Evolutionary conservation across 2,888 invertebrate species (phyloP).

Genomic region (Macaria liturata): DNA sequence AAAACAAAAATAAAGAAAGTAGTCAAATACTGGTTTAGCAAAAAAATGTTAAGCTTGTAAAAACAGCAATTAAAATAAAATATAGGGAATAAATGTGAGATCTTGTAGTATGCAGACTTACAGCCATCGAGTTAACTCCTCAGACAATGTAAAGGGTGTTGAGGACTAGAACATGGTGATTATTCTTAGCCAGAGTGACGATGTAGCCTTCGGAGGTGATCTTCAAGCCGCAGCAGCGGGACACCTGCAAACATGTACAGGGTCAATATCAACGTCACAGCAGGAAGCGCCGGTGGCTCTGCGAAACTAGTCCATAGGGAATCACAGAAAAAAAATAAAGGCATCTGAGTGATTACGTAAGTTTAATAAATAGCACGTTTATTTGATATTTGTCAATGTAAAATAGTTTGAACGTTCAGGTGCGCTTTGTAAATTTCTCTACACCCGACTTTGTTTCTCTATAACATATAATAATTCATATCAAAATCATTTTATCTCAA

Average conservation of each 20-base stretch:
- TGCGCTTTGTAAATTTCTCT: too few relatives aligned
- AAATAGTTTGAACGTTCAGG: too few relatives aligned
- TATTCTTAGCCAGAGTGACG: slow-evolving; percentile 98
- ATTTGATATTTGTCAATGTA: too few relatives aligned
- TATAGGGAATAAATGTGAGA: slow-evolving; percentile 83
- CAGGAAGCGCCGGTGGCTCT: too few relatives aligned
- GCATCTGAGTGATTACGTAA: too few relatives aligned
- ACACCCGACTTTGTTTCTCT: too few relatives aligned
- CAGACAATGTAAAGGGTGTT: slow-evolving; percentile 96
- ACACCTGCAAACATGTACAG: slow-evolving; percentile 87
- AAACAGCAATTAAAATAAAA: slow-evolving; percentile 82
- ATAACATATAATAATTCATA: too few relatives aligned
- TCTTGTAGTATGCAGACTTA: slow-evolving; percentile 84
- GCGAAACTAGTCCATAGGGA: too few relatives aligned
- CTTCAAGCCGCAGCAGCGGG: slow-evolving; percentile 98
- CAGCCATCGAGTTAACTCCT: slow-evolving; percentile 83
- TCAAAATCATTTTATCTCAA: too few relatives aligned
- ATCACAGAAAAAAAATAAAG: too few relatives aligned
- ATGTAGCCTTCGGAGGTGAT: slow-evolving; percentile 98
- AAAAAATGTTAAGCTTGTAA: slow-evolving; percentile 80
- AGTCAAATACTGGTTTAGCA: slow-evolving; percentile 83
- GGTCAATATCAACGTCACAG: too few relatives aligned
- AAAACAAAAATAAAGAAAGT: slow-evolving; percentile 68
- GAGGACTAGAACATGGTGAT: slow-evolving; percentile 98
- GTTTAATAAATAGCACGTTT: too few relatives aligned